Evolutionary conservation across 2,888 invertebrate genomes (phyloP), one percentile per base, ranked within the genome.

Genomic region (Drosophila affinis): DNA sequence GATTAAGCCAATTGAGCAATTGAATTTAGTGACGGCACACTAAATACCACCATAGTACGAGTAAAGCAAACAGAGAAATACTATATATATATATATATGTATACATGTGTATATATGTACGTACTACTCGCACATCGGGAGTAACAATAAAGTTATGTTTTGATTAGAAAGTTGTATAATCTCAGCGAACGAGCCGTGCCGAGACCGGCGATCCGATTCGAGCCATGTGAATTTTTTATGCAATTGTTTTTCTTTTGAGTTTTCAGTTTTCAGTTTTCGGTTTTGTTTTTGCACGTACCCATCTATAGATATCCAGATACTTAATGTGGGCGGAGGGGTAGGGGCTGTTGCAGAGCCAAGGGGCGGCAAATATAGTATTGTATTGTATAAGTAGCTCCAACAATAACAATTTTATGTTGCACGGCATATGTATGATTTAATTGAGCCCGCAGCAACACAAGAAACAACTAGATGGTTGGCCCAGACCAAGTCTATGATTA

Each of bases 141-240:
- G 56, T 65, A 79, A 75, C 63, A 82, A 69, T 75, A 87, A 77
- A 79, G 77, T 69, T 79, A 77, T 84, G 76, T 80, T 88, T 88
- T 88, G 76, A 85, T 83, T 83, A 87, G 88, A 83, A 83, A 83
- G 87, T 88, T 84, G 83, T 80, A 84, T 84, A 86, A 84, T 86
- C 83, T 78, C 58, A 27, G 63, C 65, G 79, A 63, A n/a, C n/a
- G 39, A 39, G 74, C 62, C 70, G 64, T 45, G 57, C 51, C 70
- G 51, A 69, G 58, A 14, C n/a, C 7, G 58, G 69, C 69, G 10
- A 53, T 39, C 18, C 79, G 72, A 70, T 67, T 74, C 72, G 64
- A 79, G 71, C 70, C 87, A 83, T 88, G 88, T 88, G 83, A 72
- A 75, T 75, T 72, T 72, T 72, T 72, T 68, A 72, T 75, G 72